Evolutionary conservation across 2,888 invertebrate genomes (phyloP).

Genomic region (Melieria omissa): DNA sequence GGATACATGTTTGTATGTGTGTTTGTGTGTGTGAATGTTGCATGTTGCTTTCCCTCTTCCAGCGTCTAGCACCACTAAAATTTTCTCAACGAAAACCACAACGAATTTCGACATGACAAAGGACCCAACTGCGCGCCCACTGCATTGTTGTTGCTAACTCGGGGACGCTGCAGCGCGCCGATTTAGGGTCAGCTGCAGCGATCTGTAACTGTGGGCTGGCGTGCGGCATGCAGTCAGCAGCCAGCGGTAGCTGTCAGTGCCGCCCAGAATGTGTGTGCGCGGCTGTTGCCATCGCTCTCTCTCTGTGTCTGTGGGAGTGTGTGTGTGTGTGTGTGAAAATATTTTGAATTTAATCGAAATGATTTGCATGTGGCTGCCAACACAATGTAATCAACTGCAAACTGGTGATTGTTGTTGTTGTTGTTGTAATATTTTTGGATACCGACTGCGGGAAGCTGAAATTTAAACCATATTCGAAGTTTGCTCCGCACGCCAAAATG

Average conservation of each 20-base stretch:
- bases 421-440: too few species aligned
- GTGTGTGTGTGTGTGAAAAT: constrained; percentile 4
- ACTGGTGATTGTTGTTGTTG: too few species aligned
- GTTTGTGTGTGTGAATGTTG: neutral
- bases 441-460: too few species aligned
- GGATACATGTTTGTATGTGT: neutral
- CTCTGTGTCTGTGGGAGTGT: neutral
- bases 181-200: constrained; percentile 26
- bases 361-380: neutral
- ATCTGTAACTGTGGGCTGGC: constrained; percentile 6
- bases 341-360: constrained; percentile 12
- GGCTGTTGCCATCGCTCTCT: too few species aligned
- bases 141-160: neutral
- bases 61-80: neutral
- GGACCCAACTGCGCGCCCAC: constrained; percentile 1
- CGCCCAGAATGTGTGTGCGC: neutral
- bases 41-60: neutral
- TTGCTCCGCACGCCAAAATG: too few species aligned
- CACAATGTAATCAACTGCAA: too few species aligned
- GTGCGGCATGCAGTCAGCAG: constrained; percentile 7
- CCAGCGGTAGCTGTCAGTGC: neutral
- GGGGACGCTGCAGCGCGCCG: constrained; percentile 15
- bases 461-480: too few species aligned
- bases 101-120: constrained; percentile 34
- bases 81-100: constrained; percentile 24